Evolutionary conservation across 2,888 invertebrate species (phyloP).

Genomic region (Anaspis maculata): DNA sequence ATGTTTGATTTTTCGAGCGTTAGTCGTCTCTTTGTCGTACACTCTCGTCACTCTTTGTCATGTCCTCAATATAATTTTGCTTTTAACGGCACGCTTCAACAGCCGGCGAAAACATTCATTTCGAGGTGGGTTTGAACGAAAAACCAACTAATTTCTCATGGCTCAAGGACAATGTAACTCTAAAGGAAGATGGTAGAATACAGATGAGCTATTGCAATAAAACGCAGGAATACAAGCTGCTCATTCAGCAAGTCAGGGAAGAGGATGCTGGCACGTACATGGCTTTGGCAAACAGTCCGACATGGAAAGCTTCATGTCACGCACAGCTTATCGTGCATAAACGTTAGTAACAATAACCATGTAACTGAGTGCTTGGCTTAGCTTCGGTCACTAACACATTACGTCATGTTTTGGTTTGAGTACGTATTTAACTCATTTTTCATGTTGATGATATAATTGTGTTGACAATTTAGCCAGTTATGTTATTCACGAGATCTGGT

Average conservation of each 20-base stretch:
- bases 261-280: conserved; percentile 86
- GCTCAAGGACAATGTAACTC: conserved; percentile 80
- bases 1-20: no score
- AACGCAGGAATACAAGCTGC: conserved; percentile 59
- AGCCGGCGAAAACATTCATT: conserved; percentile 78
- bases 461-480: no score
- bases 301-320: conserved; percentile 75
- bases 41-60: no score
- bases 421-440: neutral
- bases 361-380: no score
- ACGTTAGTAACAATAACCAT: conserved; percentile 52
- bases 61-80: no score
- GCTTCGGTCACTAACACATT: neutral
- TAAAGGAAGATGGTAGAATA: conserved; percentile 64
- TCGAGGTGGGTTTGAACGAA: conserved; percentile 67
- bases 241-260: conserved; percentile 63
- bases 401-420: neutral
- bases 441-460: neutral
- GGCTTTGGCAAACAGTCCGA: conserved; percentile 73
- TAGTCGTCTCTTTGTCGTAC: no score
- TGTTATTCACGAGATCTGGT: no score
- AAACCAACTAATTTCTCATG: conserved; percentile 63
- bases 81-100: no score
- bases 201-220: conserved; percentile 52
- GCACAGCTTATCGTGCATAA: conserved; percentile 81